Evolutionary conservation across 1,140 invertebrate genomes (phyloP), one percentile per base, ranked within the genome.

Genomic region (Hylyphantes graminicola): DNA sequence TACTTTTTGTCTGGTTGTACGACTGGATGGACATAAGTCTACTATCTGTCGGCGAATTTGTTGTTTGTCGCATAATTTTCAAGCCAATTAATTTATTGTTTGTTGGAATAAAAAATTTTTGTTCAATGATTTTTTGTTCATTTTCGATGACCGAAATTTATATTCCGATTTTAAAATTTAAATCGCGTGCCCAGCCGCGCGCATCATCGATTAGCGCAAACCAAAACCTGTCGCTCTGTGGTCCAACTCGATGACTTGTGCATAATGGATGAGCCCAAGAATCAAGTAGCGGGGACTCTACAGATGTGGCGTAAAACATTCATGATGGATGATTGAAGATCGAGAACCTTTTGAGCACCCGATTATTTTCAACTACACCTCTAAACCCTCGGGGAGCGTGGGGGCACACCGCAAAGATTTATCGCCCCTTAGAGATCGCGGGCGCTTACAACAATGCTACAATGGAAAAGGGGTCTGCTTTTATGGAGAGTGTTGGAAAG

Each of bases 291-390:
- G 5, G 76, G 21, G 57, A 78, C 76, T 67, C 63, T 67, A 78
- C 76, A 78, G 76, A 78, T 78, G 76, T 67, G 63, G 76, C 76
- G 63, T 74, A 74, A 74, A 74, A 74, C 72, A 74, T 68, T 67
- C 53, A 80, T 80, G 67, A 80, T 70, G 65, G 65, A 80, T 80
- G 77, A 80, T 57, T 57, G 77, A 68, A 70, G 67, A 80, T 80
- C 51, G 54, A 70, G 21, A 68, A 70, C 67, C 64, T 72, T 70
- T 80, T 59, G 77, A 70, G 12, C 76, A 65, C 51, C 13, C 19
- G 76, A 78, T 78, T 67, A 63, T 67, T 78, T 78, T 78, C 76
- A 21, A 48, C 51, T 48, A 78, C 76, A 78, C 76, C 64, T 78
- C 57, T 78, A 13, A 51, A 5, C 76, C 76, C 76, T 54, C 50